A percentile compares a stretch with the other conserved stretches of the same genome.
phyloP scores from a whole-genome alignment of 2,888 invertebrate genomes.

The Incurvaria masculella region DNA sequence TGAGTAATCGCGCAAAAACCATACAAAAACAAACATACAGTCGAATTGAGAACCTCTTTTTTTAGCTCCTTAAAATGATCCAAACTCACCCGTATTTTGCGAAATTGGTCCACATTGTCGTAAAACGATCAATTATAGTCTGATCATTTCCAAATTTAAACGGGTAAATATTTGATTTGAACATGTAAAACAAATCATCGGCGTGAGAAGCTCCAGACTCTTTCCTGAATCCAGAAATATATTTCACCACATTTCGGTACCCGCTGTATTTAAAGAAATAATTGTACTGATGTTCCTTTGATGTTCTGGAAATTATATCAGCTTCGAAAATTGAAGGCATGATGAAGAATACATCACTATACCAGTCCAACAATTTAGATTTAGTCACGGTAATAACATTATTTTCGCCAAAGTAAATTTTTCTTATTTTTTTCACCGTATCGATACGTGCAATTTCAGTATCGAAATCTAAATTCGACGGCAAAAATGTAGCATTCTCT shows the following conservation, averaged over 20 bases:
- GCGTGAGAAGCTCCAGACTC: conserved; percentile 41
- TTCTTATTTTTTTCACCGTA: conserved; percentile 26
- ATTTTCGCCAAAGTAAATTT: conserved; percentile 41
- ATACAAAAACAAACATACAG: conserved; percentile 8
- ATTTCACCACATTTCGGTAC: conserved; percentile 38
- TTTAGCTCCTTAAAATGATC: not conserved
- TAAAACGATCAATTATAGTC: conserved; percentile 35
- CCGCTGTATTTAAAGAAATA: conserved; percentile 42
- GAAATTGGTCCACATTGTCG: conserved; percentile 47
- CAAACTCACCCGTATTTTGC: conserved; percentile 39
- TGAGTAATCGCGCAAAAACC: conserved; percentile 12
- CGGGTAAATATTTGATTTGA: conserved; percentile 36
- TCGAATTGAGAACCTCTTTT: not conserved
- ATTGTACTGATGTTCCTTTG: conserved; percentile 38
- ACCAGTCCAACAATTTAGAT: conserved; percentile 37
- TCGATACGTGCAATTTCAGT: conserved; percentile 22
- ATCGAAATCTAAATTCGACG: conserved; percentile 33
- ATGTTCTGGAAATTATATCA: conserved; percentile 32
- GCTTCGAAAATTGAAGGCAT: conserved; percentile 37
- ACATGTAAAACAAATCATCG: conserved; percentile 44
- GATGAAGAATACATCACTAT: conserved; percentile 43
- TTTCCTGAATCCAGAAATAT: conserved; percentile 29
- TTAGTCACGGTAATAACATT: conserved; percentile 30
- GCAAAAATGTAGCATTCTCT: conserved; percentile 30
- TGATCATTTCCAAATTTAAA: conserved; percentile 33